phyloP scores from a whole-genome alignment of 2,797 vertebrate genomes.

The Ficedula albicollis region DNA sequence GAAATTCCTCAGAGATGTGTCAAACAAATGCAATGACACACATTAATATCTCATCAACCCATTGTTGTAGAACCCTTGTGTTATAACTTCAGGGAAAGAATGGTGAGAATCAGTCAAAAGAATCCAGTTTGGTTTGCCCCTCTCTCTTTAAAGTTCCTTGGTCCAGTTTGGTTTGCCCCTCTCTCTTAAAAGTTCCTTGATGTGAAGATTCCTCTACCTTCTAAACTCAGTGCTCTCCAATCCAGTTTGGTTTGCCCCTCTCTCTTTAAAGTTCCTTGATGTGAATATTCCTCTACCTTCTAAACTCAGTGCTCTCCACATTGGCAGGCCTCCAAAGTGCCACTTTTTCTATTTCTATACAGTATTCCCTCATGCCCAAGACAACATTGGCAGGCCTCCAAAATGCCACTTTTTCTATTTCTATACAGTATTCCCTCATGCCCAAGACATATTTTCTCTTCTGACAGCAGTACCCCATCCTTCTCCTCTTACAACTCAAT shows the following conservation, averaged over 20 bases:
- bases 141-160: not conserved
- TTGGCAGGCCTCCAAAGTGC: not conserved
- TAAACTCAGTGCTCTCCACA: not conserved
- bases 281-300: not conserved
- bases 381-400: not conserved
- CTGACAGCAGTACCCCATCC: not conserved
- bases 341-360: not conserved
- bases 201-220: not conserved
- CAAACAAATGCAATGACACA: not conserved
- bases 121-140: not conserved
- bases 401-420: not conserved
- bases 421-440: not conserved
- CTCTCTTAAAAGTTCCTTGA: not conserved
- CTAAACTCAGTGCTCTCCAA: not conserved
- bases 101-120: not conserved
- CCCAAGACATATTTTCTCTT: not conserved
- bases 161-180: not conserved
- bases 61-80: not conserved
- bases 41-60: not conserved
- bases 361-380: not conserved
- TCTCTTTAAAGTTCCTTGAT: not conserved
- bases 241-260: too few relatives aligned
- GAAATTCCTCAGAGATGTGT: not conserved
- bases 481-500: not conserved
- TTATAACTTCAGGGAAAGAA: not conserved